Percentiles rank a stretch among this genome's conserved stretches.
Conservation (phyloP, 2,888 invertebrate genomes). For the Stegana nigrithorax region DNA sequence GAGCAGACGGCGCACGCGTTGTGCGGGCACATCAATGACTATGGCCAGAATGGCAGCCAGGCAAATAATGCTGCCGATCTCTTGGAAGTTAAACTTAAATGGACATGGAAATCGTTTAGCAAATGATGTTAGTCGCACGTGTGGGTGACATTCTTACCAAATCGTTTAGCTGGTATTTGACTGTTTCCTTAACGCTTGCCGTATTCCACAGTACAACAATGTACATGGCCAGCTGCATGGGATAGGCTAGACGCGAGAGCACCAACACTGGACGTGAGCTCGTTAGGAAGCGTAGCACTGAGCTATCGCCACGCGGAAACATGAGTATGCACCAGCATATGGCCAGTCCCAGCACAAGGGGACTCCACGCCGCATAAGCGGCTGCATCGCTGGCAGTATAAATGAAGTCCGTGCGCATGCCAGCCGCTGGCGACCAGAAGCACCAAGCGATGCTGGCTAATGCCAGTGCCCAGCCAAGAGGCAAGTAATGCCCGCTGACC, state of each 20-base stretch:
- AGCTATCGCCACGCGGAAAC: constrained; percentile 48
- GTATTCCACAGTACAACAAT: constrained; percentile 76
- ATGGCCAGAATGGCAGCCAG: constrained; percentile 73
- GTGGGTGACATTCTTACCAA: constrained; percentile 75
- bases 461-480: constrained; percentile 61
- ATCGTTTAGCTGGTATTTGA: constrained; percentile 72
- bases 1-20: constrained; percentile 66
- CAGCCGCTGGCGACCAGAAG: constrained; percentile 73
- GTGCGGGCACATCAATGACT: constrained; percentile 77
- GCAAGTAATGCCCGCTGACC: constrained; percentile 68
- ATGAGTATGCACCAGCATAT: constrained; percentile 76
- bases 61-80: constrained; percentile 71
- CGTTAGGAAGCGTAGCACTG: constrained; percentile 64
- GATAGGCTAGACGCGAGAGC: constrained; percentile 76
- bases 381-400: constrained; percentile 75
- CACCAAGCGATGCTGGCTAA: constrained; percentile 67
- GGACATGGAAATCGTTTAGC: not conserved
- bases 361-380: constrained; percentile 75
- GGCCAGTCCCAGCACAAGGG: constrained; percentile 73
- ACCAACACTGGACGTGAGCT: constrained; percentile 72
- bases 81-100: constrained; percentile 72
- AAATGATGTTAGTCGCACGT: no score
- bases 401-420: constrained; percentile 73
- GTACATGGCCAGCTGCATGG: constrained; percentile 76
- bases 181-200: constrained; percentile 73